A percentile compares a stretch with the other conserved stretches of the same genome.
Evolutionary conservation across 2,797 vertebrate species (phyloP).

Genomic region (Microctenopoma stevenorrisi): DNA sequence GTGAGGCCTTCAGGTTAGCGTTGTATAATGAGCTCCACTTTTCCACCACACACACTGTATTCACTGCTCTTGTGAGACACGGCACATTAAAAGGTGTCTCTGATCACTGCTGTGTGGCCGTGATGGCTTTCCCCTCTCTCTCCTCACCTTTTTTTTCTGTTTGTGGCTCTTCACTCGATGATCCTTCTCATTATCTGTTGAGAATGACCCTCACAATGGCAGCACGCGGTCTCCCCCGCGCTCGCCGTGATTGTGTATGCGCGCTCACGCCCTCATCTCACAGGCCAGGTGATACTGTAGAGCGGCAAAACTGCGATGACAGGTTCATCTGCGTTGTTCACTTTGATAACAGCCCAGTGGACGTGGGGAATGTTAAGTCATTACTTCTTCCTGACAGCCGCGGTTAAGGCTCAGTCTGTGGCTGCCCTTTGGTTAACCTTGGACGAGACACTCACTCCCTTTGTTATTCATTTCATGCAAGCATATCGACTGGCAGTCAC

Average conservation of each 20-base stretch:
- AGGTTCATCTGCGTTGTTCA: not conserved
- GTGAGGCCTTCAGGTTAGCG: not conserved
- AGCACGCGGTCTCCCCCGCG: not conserved
- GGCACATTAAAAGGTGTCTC: conserved; percentile 18
- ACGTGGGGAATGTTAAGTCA: conserved; percentile 5
- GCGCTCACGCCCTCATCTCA: not conserved
- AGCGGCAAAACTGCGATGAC: conserved; percentile 1
- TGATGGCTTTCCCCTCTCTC: not conserved
- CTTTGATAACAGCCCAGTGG: not conserved
- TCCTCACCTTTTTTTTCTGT: conserved; percentile 10
- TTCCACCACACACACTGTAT: not conserved
- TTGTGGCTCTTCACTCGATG: conserved; percentile 3
- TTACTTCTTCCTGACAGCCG: not conserved
- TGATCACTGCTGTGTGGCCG: conserved; percentile 2
- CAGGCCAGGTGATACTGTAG: not conserved
- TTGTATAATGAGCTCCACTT: conserved; percentile 3
- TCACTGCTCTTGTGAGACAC: not conserved
- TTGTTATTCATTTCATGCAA: conserved; percentile 12
- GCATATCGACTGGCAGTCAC: not conserved
- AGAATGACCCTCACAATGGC: conserved; percentile 7
- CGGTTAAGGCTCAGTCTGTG: not conserved
- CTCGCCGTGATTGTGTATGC: not conserved
- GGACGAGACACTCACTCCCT: conserved; percentile 1
- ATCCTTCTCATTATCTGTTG: conserved; percentile 16
- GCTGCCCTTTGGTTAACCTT: conserved; percentile 5